These are phyloP conservation scores for Oceanites oceanicus DNA, from an alignment of 2,113 vertebrate genomes.

Conservation along the genomic window DNA sequence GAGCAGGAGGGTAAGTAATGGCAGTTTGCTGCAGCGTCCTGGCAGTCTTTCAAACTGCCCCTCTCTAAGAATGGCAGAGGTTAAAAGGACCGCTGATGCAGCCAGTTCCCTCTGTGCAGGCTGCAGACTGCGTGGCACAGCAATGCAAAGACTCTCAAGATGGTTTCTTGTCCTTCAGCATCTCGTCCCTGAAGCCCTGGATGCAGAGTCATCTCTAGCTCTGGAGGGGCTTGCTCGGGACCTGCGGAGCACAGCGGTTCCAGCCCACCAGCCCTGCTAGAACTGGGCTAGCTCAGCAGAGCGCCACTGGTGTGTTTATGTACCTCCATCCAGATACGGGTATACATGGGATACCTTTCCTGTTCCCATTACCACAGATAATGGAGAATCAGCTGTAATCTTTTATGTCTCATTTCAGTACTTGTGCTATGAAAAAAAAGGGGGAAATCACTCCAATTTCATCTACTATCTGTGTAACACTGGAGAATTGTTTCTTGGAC, in stretches of 20 bases:
- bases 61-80: not conserved
- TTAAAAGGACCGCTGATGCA: constrained; percentile 12
- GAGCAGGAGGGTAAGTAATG: not conserved
- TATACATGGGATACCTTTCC: not conserved
- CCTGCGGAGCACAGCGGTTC: rapidly evolving
- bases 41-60: constrained; percentile 38
- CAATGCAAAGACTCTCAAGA: not conserved
- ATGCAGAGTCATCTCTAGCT: not conserved
- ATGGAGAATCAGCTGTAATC: not conserved
- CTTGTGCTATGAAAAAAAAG: not conserved
- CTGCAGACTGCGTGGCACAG: not conserved
- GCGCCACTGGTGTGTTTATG: not conserved
- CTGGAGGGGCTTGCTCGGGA: not conserved
- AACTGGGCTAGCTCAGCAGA: not conserved
- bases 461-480: not conserved
- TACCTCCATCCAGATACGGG: not conserved
- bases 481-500: constrained; percentile 53
- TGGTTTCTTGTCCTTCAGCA: not conserved
- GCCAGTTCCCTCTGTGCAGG: not conserved
- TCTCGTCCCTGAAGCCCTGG: not conserved
- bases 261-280: not conserved
- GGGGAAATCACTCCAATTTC: not conserved
- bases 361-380: not conserved
- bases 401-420: not conserved
- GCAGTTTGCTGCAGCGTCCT: constrained; percentile 20